Conservation (phyloP, 2,797 vertebrate species). For the Bryconaethiops microstoma region DNA sequence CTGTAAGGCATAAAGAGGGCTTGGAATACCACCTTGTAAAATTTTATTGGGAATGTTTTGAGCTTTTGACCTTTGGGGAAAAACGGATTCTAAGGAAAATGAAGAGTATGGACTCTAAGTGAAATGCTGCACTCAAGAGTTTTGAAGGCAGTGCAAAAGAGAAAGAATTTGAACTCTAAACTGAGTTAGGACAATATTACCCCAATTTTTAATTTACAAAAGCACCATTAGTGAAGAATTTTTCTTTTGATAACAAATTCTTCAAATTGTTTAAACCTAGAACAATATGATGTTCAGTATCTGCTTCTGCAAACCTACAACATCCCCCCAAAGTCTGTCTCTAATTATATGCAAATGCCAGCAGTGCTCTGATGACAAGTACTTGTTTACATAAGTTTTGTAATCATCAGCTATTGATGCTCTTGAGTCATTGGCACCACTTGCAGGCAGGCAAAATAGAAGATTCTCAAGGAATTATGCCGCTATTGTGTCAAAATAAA, state of each 20-base stretch:
- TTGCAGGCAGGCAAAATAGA: conserved; percentile 49
- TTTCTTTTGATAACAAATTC: too few relatives aligned
- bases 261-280: neutral
- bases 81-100: too few relatives aligned
- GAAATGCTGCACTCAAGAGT: neutral
- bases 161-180: too few relatives aligned
- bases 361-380: conserved; percentile 48
- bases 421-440: conserved; percentile 51
- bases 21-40: too few relatives aligned
- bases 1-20: too few relatives aligned
- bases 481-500: conserved; percentile 58
- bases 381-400: conserved; percentile 62
- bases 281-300: conserved; percentile 17
- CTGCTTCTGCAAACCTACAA: conserved; percentile 24
- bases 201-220: too few relatives aligned
- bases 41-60: too few relatives aligned
- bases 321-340: conserved; percentile 8
- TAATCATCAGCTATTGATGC: conserved; percentile 61
- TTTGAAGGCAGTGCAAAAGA: too few relatives aligned
- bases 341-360: conserved; percentile 49
- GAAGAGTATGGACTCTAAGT: too few relatives aligned
- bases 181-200: neutral
- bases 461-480: conserved; percentile 57
- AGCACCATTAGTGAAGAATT: too few relatives aligned
- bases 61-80: too few relatives aligned